Percentiles rank a stretch among this genome's conserved stretches.
Conservation (phyloP, 2,113 vertebrate genomes). For the Platycercus adscitus region DNA sequence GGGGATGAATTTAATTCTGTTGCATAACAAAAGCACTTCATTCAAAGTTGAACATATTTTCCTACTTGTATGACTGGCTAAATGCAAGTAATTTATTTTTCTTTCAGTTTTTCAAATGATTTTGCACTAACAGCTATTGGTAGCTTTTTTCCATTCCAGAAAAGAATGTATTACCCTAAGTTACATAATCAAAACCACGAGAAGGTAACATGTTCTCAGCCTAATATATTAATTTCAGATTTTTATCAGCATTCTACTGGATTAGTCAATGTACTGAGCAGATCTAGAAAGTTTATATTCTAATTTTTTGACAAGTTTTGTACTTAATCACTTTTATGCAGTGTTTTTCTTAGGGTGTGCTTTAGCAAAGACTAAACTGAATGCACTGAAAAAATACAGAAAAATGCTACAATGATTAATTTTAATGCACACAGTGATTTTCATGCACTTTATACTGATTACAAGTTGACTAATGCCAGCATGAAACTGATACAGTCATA, state of each 20-base stretch:
- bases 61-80: not conserved
- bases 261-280: not conserved
- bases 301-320: not conserved
- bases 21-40: not conserved
- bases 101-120: not conserved
- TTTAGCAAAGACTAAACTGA: not conserved
- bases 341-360: not conserved
- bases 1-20: not conserved
- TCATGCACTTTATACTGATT: not conserved
- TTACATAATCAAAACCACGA: not conserved
- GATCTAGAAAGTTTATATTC: not conserved
- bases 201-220: not conserved
- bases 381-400: not conserved
- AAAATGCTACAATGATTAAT: not conserved
- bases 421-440: not conserved
- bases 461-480: not conserved
- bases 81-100: not conserved
- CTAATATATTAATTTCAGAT: not conserved
- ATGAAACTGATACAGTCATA: not conserved
- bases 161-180: not conserved
- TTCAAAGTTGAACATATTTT: not conserved
- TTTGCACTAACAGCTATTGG: not conserved
- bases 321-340: not conserved
- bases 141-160: not conserved
- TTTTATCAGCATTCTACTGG: not conserved